Base-by-base conservation (phyloP, 1,140 invertebrate species). In the Saccostrea echinata region DNA sequence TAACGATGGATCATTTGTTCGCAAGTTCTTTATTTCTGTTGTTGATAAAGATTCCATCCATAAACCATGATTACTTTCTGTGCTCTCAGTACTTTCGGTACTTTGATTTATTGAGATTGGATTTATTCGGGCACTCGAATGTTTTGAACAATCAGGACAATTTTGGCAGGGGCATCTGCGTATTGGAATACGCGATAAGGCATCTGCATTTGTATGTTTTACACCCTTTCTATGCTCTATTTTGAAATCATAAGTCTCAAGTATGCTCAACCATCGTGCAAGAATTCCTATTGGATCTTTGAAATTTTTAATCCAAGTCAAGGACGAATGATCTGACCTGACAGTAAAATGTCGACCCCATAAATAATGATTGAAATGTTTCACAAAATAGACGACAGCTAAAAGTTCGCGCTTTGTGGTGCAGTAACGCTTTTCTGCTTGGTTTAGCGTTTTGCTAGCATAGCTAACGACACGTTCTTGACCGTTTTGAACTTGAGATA, bases 341-440 rank as follows among this genome's bases (percentile, higher is more conserved):
- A 92, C 18, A 1, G 76, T 27, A 33, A 92, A 88, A n/a, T 80
- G 35, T 80, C 80, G 35, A 21, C 92, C 90, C 55, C 84, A 86
- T 18, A 92, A 57, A 61, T 91, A 92, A 27, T 55, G 68, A 35
- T 88, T 52, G 80, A 91, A 91, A 16, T 88, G 16, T 68, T 88
- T 84, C 18, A 89, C 51, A 16, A 35, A 83, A 35, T 27, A 24
- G 13, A 91, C 68, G 18, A 90, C 64, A 24, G 90, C 90, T 13
- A 90, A 84, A 9, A 92, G 81, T 87, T 92, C 90, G 61, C 85
- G 91, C 4, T 86, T 4, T 21, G 91, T 91, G 12, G 84, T 84
- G 71, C 91, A 92, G 90, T 96, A 96, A 18, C 95, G 94, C 87
- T 92, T 88, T 91, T 96, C 95, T 18, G 94, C 88, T 27, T 52